Conservation (phyloP, 2,113 vertebrate species). For the Oenanthe oenanthe region DNA sequence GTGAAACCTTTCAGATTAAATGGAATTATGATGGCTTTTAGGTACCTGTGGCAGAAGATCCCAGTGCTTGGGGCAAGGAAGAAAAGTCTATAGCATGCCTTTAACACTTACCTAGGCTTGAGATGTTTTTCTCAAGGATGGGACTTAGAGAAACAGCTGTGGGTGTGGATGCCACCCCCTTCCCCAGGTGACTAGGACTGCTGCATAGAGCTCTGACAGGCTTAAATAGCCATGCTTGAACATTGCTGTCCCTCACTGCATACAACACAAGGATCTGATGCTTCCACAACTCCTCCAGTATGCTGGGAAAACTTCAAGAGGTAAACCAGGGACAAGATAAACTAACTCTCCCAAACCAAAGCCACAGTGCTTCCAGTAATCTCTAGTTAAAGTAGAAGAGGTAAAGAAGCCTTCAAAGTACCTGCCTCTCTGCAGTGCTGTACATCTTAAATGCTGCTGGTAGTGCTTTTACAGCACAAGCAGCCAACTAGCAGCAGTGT, state of each 20-base stretch:
- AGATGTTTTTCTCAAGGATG: not conserved
- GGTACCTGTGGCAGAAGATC: not conserved
- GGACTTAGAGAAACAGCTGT: not conserved
- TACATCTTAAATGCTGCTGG: not conserved
- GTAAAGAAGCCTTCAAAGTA: not conserved
- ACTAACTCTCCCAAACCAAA: not conserved
- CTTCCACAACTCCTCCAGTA: not conserved
- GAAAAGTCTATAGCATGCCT: not conserved
- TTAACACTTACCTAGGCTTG: not conserved
- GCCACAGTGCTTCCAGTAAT: not conserved
- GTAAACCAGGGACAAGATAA: not conserved
- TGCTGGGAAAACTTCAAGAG: not conserved
- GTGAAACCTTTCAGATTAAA: not conserved
- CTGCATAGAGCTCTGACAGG: not conserved
- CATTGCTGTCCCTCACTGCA: not conserved
- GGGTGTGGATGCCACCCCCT: not conserved
- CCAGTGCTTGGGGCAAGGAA: not conserved
- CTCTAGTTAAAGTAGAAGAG: not conserved
- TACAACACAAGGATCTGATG: not conserved
- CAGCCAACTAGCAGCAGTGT: not conserved
- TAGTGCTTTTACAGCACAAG: not conserved
- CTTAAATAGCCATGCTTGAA: not conserved
- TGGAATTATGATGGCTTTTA: not conserved
- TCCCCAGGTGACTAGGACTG: not conserved
- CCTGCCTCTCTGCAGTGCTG: not conserved